Conservation (phyloP, 2,113 vertebrate genomes). For the Callipepla californica region DNA sequence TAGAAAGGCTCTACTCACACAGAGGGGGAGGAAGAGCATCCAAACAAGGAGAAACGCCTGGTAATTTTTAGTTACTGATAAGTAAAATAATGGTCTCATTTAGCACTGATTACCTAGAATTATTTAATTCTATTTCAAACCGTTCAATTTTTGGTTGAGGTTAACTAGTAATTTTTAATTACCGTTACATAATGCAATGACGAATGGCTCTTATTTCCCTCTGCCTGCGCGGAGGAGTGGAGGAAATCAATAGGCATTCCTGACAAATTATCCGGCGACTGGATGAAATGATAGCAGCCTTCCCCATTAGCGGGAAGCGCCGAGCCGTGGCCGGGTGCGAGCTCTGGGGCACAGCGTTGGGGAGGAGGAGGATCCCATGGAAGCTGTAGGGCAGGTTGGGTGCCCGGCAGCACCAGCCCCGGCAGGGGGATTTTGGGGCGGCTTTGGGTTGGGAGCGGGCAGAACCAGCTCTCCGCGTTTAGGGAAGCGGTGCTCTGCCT, state of each 20-base stretch:
- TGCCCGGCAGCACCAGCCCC: rapidly evolving
- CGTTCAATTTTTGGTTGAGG: conserved; percentile 71
- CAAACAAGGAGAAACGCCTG: conserved; percentile 48
- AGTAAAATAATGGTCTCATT: conserved; percentile 71
- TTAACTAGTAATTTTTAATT: conserved; percentile 78
- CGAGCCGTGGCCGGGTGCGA: not conserved
- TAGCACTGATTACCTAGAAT: conserved; percentile 63
- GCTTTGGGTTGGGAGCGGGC: not conserved
- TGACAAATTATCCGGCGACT: conserved; percentile 38
- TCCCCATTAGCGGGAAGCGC: conserved; percentile 5
- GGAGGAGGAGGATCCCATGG: not conserved
- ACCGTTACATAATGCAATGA: conserved; percentile 58
- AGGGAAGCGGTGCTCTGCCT: not conserved
- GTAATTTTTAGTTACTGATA: conserved; percentile 74
- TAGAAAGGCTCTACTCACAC: conserved; percentile 56
- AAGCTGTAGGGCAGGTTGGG: not conserved
- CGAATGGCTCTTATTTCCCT: conserved; percentile 73
- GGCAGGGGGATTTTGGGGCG: not conserved
- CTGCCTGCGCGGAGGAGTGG: conserved; percentile 48
- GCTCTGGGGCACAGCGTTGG: rapidly evolving
- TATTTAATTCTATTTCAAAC: conserved; percentile 68
- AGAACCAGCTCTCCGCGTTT: not conserved
- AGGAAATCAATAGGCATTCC: conserved; percentile 70
- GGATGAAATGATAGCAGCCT: conserved; percentile 38
- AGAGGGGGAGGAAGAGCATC: conserved; percentile 40